Percentiles rank a stretch among this genome's conserved stretches.
Evolutionary conservation across 2,113 vertebrate species (phyloP).

Genomic region (Propithecus coquereli): DNA sequence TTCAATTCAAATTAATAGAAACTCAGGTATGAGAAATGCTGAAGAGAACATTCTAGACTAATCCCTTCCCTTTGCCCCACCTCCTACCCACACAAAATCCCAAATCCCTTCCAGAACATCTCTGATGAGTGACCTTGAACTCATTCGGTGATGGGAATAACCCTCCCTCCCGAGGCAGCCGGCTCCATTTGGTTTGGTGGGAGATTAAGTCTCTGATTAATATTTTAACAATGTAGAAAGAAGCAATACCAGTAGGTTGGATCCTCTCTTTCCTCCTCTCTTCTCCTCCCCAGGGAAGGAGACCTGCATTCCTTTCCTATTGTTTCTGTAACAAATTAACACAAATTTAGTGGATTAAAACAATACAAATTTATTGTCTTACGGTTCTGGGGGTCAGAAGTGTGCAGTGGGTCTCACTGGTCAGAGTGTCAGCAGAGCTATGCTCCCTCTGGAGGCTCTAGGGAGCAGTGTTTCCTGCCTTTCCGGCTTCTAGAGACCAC

Average conservation of each 20-base stretch:
- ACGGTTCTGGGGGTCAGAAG: background rate
- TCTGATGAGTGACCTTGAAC: background rate
- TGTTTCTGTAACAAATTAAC: background rate
- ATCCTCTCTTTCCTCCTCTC: background rate
- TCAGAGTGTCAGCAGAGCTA: background rate
- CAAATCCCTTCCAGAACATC: background rate
- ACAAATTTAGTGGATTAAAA: background rate
- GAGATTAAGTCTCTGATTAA: background rate
- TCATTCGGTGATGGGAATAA: background rate
- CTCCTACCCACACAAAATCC: background rate
- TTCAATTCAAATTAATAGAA: constrained; percentile 39
- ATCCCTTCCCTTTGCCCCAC: background rate
- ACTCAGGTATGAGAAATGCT: background rate
- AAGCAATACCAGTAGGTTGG: no score
- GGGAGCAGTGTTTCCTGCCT: background rate
- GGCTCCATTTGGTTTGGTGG: background rate
- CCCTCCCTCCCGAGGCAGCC: background rate
- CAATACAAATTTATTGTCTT: background rate
- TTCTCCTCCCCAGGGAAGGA: background rate
- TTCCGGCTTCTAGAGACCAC: background rate
- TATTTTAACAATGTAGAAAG: background rate
- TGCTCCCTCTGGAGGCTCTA: background rate
- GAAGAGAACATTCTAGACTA: constrained; percentile 45
- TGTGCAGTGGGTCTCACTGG: background rate
- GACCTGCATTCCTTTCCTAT: background rate